Conservation (phyloP, 2,888 invertebrate genomes). For the Leptarthrus brevirostris region DNA sequence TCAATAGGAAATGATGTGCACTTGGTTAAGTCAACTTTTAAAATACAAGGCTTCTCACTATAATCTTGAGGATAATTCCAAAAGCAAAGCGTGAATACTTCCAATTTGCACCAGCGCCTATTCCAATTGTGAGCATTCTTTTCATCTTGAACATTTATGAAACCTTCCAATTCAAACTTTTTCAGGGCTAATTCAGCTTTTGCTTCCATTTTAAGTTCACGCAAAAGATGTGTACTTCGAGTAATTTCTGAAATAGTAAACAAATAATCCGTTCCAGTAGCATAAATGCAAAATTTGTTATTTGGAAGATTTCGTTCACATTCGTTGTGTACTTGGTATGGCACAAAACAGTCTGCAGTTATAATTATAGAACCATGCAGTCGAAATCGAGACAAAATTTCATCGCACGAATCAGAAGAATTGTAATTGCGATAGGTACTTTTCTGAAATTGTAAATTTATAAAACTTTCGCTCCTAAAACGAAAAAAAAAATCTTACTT, state of each 20-base stretch:
- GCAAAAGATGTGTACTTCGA: slow-evolving; percentile 60
- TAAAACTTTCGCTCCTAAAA: too few relatives aligned
- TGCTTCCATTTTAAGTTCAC: slow-evolving; percentile 57
- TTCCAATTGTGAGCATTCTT: slow-evolving; percentile 69
- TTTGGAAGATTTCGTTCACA: slow-evolving; percentile 31
- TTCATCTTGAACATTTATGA: slow-evolving; percentile 68
- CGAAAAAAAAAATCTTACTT: slow-evolving; percentile 4
- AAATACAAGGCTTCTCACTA: slow-evolving; percentile 62
- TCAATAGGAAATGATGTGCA: slow-evolving; percentile 61
- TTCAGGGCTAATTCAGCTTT: not conserved
- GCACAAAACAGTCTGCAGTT: slow-evolving; percentile 59
- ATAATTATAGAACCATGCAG: slow-evolving; percentile 62
- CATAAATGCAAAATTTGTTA: slow-evolving; percentile 59
- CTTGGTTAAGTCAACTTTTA: slow-evolving; percentile 65
- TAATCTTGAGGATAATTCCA: slow-evolving; percentile 70
- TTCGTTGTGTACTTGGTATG: slow-evolving; percentile 58
- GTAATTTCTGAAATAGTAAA: slow-evolving; percentile 57
- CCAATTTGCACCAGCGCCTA: slow-evolving; percentile 70
- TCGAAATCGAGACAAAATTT: slow-evolving; percentile 63
- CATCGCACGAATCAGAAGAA: slow-evolving; percentile 58
- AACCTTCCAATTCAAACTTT: slow-evolving; percentile 63
- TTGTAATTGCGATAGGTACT: slow-evolving; percentile 42
- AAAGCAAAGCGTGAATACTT: slow-evolving; percentile 66
- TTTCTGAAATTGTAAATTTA: slow-evolving; percentile 9
- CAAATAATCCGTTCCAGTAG: slow-evolving; percentile 56